Conservation (phyloP, 2,113 vertebrate species). For the Scomber japonicus region DNA sequence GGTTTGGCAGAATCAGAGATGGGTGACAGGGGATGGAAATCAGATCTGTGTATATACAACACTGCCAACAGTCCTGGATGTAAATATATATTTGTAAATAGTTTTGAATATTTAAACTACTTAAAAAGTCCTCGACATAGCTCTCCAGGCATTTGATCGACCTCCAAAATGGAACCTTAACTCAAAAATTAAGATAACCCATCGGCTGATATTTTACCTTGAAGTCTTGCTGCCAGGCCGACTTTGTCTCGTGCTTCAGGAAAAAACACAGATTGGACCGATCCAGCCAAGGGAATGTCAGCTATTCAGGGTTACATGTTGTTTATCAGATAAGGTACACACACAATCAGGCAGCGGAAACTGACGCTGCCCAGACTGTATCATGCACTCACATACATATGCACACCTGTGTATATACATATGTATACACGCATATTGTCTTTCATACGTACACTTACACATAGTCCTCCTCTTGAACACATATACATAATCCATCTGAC, state of each 20-base stretch:
- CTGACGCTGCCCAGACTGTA: constrained; percentile 57
- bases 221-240: constrained; percentile 40
- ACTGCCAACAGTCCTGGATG: constrained; percentile 43
- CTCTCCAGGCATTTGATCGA: constrained; percentile 52
- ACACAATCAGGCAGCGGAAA: constrained; percentile 76
- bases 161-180: constrained; percentile 48
- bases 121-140: constrained; percentile 23
- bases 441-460: constrained; percentile 70
- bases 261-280: constrained; percentile 63
- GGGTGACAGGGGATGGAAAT: constrained; percentile 48
- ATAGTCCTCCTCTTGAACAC: constrained; percentile 44
- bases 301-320: constrained; percentile 68
- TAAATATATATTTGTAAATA: constrained; percentile 62
- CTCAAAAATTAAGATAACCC: constrained; percentile 43
- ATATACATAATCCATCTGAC: constrained; percentile 62
- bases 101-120: constrained; percentile 52
- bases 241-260: constrained; percentile 23
- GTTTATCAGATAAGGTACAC: constrained; percentile 83
- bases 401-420: constrained; percentile 75
- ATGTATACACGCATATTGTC: constrained; percentile 70
- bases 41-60: constrained; percentile 23
- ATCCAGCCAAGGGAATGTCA: constrained; percentile 73
- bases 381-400: constrained; percentile 45
- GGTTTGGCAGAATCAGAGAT: constrained; percentile 39
- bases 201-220: constrained; percentile 30